These are phyloP conservation scores for Mesembrinibis cayennensis DNA, from an alignment of 2,113 vertebrate species.

Conservation along the genomic window DNA sequence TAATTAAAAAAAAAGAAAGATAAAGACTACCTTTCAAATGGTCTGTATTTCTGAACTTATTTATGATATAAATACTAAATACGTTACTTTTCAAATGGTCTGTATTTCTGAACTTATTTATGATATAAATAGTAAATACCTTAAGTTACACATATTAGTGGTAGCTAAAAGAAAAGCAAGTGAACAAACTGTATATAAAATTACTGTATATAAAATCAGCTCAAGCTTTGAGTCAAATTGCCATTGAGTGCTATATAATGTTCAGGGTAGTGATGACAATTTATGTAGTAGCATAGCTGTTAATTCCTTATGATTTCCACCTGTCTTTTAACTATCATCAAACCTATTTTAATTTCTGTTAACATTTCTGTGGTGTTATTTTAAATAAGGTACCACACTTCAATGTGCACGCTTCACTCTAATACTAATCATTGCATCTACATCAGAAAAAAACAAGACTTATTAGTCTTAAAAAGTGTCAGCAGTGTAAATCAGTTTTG, in stretches of 20 bases:
- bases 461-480: neutral
- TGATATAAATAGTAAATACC: neutral
- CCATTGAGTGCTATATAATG: neutral
- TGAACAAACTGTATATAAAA: neutral
- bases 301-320: neutral
- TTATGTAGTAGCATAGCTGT: neutral
- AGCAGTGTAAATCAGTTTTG: neutral
- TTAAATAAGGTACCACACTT: neutral
- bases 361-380: neutral
- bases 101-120: neutral
- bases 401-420: neutral
- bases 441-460: neutral
- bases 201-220: neutral
- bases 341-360: neutral
- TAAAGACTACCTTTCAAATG: neutral
- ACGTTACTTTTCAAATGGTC: neutral
- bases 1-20: neutral
- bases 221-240: neutral
- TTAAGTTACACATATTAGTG: neutral
- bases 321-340: neutral
- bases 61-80: neutral
- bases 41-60: neutral
- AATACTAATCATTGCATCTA: neutral
- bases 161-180: neutral
- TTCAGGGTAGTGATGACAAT: neutral